Evolutionary conservation across 2,113 vertebrate species (phyloP).

Genomic region (Rhagologus leucostigma): DNA sequence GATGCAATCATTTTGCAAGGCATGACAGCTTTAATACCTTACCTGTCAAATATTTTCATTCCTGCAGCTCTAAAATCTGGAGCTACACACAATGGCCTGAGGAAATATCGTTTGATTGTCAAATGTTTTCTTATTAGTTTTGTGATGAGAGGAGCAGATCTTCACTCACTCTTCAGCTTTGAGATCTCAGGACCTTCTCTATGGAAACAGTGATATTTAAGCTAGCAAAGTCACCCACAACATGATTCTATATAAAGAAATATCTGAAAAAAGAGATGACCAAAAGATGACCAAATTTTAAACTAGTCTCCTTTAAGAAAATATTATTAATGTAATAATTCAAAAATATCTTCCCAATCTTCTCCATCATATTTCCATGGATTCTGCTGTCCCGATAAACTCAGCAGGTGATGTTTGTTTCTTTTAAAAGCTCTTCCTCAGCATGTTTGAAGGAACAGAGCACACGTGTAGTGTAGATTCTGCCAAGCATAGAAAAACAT

Average conservation of each 20-base stretch:
- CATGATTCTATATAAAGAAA: background rate
- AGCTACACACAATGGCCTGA: background rate
- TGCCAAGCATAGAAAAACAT: background rate
- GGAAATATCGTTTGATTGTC: background rate
- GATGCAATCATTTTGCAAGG: background rate
- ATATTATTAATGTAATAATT: background rate
- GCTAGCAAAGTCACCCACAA: background rate
- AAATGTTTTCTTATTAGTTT: background rate
- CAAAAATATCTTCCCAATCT: background rate
- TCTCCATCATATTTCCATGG: background rate
- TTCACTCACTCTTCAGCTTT: background rate
- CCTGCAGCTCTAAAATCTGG: background rate
- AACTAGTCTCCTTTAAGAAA: background rate
- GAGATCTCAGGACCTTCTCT: background rate
- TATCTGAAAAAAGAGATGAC: background rate
- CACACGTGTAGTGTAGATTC: background rate
- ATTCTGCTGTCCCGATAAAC: background rate
- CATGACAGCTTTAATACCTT: background rate
- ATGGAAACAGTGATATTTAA: background rate
- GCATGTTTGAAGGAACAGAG: background rate
- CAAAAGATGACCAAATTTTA: background rate
- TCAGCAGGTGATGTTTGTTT: background rate
- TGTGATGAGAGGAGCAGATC: background rate
- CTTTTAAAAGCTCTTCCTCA: background rate
- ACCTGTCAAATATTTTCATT: background rate